Percentiles rank a stretch among this genome's conserved stretches.
These are phyloP conservation scores for Oryctolagus cuniculus DNA, from an alignment of 2,113 vertebrate species.

Conservation along the genomic window DNA sequence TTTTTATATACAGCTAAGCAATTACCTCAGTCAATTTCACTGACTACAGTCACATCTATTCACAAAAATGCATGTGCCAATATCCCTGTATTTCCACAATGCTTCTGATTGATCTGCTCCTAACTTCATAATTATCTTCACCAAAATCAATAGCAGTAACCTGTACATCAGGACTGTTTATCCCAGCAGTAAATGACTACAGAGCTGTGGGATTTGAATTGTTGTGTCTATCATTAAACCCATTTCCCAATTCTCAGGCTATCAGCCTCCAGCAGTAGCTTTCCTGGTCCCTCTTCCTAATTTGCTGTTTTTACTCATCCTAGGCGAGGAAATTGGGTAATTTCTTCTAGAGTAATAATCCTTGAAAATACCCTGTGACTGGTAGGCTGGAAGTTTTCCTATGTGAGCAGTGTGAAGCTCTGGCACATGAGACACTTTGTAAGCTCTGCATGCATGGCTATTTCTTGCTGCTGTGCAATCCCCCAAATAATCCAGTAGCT, in stretches of 20 bases:
- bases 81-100: not conserved
- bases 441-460: not conserved
- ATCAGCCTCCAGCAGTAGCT: not conserved
- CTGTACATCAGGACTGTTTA: not conserved
- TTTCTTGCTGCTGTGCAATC: not conserved
- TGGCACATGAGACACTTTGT: not conserved
- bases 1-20: not conserved
- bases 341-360: conserved; percentile 47
- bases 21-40: not conserved
- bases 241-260: not conserved
- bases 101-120: not conserved
- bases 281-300: not conserved
- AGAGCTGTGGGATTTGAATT: not conserved
- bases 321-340: not conserved
- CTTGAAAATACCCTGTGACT: not conserved
- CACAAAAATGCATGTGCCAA: not conserved
- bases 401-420: not conserved
- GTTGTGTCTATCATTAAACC: not conserved
- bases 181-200: not conserved
- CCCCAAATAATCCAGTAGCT: not conserved
- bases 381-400: not conserved
- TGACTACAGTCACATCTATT: not conserved
- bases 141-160: not conserved
- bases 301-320: not conserved
- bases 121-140: not conserved